Conservation (phyloP, 2,113 vertebrate species). For the Microtus oregoni region DNA sequence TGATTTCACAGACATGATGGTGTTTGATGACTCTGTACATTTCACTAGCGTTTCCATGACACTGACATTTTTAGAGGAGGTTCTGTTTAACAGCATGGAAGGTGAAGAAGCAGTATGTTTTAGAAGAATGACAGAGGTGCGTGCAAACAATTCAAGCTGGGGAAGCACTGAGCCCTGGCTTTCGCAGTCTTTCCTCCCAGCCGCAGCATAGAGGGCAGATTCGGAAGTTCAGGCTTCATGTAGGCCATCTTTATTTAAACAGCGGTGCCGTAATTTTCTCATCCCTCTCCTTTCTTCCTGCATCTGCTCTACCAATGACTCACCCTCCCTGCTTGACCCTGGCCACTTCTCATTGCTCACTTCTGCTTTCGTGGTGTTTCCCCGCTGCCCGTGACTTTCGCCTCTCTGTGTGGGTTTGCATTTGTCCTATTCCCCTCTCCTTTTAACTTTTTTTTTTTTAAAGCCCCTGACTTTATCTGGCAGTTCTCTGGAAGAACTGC, state of each 20-base stretch:
- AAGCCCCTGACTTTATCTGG: not conserved
- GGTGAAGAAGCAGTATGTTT: not conserved
- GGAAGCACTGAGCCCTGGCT: not conserved
- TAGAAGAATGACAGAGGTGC: not conserved
- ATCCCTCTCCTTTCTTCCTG: not conserved
- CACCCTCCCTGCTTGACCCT: not conserved
- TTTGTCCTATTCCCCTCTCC: not conserved
- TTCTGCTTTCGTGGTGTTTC: conserved; percentile 17
- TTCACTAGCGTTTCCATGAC: not conserved
- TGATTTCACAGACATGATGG: not conserved
- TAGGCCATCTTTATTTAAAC: not conserved
- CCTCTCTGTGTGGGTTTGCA: not conserved
- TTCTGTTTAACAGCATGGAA: not conserved
- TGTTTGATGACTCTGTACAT: not conserved
- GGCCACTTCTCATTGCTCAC: not conserved
- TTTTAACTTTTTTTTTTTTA: not conserved
- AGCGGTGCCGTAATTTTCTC: not conserved
- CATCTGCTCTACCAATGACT: not conserved
- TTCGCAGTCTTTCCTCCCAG: not conserved
- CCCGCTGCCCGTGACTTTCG: not conserved
- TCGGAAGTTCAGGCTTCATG: not conserved
- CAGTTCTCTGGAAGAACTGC: not conserved
- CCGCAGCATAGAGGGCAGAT: not conserved
- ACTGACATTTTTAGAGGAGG: not conserved
- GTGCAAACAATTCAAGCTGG: not conserved